Percentiles rank a stretch among this genome's conserved stretches.
phyloP scores from a whole-genome alignment of 2,888 invertebrate genomes.

The Coronaproctus castanopsis region DNA sequence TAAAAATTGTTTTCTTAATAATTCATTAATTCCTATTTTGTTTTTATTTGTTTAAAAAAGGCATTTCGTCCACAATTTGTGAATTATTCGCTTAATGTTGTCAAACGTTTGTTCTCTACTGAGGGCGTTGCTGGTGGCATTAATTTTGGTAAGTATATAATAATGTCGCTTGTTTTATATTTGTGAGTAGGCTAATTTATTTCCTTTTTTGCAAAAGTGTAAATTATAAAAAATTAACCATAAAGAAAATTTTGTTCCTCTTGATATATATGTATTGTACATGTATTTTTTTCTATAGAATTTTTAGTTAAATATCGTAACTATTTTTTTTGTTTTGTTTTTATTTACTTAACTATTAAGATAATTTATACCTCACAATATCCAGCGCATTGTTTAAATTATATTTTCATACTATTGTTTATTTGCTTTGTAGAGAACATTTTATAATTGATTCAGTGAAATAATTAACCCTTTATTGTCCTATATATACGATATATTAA shows the following conservation, averaged over 20 bases:
- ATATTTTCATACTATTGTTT: neutral
- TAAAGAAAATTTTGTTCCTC: neutral
- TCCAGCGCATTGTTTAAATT: neutral
- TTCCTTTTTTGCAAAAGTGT: neutral
- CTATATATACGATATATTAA: no score
- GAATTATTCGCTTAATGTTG: neutral
- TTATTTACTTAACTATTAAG: neutral
- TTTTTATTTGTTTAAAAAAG: neutral
- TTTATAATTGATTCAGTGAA: no score
- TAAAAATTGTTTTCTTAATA: no score
- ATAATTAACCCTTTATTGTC: no score
- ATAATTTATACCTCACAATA: neutral
- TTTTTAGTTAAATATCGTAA: neutral
- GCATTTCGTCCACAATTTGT: neutral
- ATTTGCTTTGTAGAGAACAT: no score
- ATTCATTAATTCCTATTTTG: neutral
- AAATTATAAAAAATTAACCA: neutral
- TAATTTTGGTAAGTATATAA: neutral
- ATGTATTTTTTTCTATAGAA: neutral
- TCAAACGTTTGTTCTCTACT: neutral
- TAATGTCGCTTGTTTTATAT: neutral
- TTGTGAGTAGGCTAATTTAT: neutral
- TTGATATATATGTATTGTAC: neutral
- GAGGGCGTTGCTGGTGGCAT: neutral
- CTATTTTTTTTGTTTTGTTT: neutral